These are phyloP conservation scores for Forbesichthys papilliferus DNA, from an alignment of 2,113 vertebrate genomes.

Conservation along the genomic window DNA sequence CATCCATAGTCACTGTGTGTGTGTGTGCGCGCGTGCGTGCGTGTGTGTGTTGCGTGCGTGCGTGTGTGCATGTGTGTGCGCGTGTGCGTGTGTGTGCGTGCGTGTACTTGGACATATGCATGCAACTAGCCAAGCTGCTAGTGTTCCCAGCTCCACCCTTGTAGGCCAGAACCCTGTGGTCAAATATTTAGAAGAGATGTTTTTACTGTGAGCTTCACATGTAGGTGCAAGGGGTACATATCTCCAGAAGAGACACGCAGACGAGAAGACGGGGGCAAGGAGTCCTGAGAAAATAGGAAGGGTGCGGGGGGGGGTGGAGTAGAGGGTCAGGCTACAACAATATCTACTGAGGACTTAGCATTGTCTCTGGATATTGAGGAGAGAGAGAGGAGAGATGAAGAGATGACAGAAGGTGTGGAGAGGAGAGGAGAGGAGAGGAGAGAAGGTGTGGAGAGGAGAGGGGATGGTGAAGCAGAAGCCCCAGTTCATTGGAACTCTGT, in stretches of 20 bases:
- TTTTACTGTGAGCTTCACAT: slow-evolving; percentile 43
- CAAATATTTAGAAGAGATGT: slow-evolving; percentile 63
- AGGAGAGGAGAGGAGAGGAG: background rate
- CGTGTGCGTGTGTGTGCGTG: background rate
- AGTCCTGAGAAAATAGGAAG: slow-evolving; percentile 5
- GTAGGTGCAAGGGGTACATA: slow-evolving; percentile 21
- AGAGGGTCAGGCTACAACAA: slow-evolving; percentile 31
- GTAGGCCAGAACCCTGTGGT: slow-evolving; percentile 35
- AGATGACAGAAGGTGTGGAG: background rate
- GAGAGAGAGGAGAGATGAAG: background rate
- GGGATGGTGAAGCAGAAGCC: slow-evolving; percentile 21
- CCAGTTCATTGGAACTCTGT: slow-evolving; percentile 27
- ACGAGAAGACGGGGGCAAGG: slow-evolving; percentile 19
- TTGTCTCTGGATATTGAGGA: slow-evolving; percentile 17
- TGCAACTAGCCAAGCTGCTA: slow-evolving; percentile 39
- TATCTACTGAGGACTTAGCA: slow-evolving; percentile 54
- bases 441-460: background rate
- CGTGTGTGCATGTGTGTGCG: slow-evolving; percentile 10
- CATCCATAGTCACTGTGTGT: slow-evolving; percentile 44
- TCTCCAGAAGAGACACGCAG: background rate
- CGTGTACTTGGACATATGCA: slow-evolving; percentile 22
- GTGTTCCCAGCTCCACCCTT: slow-evolving; percentile 22
- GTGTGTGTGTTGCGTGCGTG: slow-evolving; percentile 1
- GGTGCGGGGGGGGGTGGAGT: background rate
- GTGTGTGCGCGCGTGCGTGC: background rate